Evolutionary conservation across 2,113 vertebrate genomes (phyloP).

Genomic region (Etheostoma cragini): DNA sequence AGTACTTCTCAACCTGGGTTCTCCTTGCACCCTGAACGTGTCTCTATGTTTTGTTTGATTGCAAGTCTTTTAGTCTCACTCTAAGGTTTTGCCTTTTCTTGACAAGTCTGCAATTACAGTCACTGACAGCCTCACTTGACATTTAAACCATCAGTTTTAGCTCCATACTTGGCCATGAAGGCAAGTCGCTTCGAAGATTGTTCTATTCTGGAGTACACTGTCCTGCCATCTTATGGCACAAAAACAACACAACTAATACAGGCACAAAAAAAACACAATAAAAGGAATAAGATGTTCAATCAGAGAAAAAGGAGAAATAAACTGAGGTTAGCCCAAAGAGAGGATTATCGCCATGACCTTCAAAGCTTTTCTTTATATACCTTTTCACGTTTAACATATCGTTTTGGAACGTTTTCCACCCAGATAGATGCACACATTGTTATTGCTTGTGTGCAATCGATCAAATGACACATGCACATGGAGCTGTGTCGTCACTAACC

Average conservation of each 20-base stretch:
- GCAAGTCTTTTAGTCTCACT: constrained; percentile 52
- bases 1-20: constrained; percentile 65
- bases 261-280: constrained; percentile 34
- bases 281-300: constrained; percentile 12
- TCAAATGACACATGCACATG: constrained; percentile 40
- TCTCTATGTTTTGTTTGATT: constrained; percentile 55
- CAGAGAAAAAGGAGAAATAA: constrained; percentile 31
- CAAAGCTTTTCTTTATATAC: constrained; percentile 39
- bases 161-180: constrained; percentile 22
- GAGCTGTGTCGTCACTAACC: constrained; percentile 41
- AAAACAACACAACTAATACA: constrained; percentile 31
- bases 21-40: constrained; percentile 60
- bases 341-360: constrained; percentile 41
- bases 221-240: constrained; percentile 37
- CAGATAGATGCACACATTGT: constrained; percentile 28
- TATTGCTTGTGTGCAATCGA: constrained; percentile 36
- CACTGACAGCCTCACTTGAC: constrained; percentile 47
- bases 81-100: constrained; percentile 59
- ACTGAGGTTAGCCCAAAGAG: constrained; percentile 51
- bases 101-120: constrained; percentile 58
- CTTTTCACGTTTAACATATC: constrained; percentile 24
- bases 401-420: constrained; percentile 27
- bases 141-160: constrained; percentile 36
- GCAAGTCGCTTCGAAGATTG: constrained; percentile 7
- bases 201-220: constrained; percentile 35